Percentiles rank a stretch among this genome's conserved stretches.
Evolutionary conservation across 2,113 vertebrate species (phyloP).

Genomic region (Pollachius pollachius): DNA sequence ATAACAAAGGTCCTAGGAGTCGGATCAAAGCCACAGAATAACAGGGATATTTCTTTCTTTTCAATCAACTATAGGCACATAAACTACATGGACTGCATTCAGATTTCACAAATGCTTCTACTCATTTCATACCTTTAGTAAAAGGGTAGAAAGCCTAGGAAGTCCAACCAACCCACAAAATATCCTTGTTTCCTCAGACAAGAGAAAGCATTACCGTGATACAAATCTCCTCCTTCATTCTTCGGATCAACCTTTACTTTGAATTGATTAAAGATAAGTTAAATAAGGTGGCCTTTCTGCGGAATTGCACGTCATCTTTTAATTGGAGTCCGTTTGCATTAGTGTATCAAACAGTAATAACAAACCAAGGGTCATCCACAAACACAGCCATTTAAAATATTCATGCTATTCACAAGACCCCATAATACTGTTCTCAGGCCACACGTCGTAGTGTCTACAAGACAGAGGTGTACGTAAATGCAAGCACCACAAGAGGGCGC

Average conservation of each 20-base stretch:
- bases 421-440: conserved; percentile 46
- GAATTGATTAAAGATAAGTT: conserved; percentile 27
- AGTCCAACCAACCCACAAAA: conserved; percentile 53
- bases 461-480: conserved; percentile 35
- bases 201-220: too few species aligned
- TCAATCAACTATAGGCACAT: conserved; percentile 71
- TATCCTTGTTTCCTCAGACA: conserved; percentile 47
- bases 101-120: conserved; percentile 54
- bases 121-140: conserved; percentile 45
- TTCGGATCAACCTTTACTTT: neutral
- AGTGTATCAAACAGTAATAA: conserved; percentile 35
- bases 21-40: conserved; percentile 63
- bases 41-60: conserved; percentile 41
- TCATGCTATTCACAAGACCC: conserved; percentile 58
- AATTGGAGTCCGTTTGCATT: conserved; percentile 38
- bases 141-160: conserved; percentile 39
- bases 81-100: conserved; percentile 70
- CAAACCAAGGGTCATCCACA: conserved; percentile 53
- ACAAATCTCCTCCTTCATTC: neutral
- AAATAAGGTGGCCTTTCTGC: conserved; percentile 41
- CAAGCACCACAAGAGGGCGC: conserved; percentile 54
- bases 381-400: conserved; percentile 54
- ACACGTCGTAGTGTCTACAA: conserved; percentile 59
- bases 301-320: conserved; percentile 44
- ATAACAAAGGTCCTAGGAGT: conserved; percentile 67